Evolutionary conservation across 1,140 invertebrate genomes (phyloP).

Genomic region (Drosophila saltans): DNA sequence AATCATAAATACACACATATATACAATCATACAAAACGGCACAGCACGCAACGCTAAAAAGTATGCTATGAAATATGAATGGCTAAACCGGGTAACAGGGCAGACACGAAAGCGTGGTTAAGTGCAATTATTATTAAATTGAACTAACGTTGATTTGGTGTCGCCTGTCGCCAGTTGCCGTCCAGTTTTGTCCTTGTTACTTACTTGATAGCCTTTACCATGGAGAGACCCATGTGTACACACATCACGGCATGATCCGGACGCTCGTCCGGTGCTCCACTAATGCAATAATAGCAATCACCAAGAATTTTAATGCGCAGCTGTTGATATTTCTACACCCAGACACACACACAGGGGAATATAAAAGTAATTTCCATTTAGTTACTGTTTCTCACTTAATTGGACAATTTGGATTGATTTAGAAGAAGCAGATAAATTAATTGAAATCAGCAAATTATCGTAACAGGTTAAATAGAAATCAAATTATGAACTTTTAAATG

Average conservation of each 20-base stretch:
- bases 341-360: not conserved
- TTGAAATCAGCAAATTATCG: constrained; percentile 1
- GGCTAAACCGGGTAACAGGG: constrained; percentile 9
- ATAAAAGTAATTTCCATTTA: constrained; percentile 16
- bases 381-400: constrained; percentile 1
- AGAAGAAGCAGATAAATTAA: not conserved
- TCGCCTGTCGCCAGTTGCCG: constrained; percentile 17
- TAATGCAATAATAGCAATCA: constrained; percentile 98
- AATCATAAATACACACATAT: not conserved
- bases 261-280: constrained; percentile 93
- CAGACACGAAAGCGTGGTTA: constrained; percentile 55
- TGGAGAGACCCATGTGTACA: constrained; percentile 97
- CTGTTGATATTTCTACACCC: constrained; percentile 93
- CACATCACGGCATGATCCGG: constrained; percentile 96
- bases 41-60: constrained; percentile 32
- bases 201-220: constrained; percentile 98
- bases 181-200: constrained; percentile 72
- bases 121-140: constrained; percentile 78
- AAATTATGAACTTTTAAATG: not conserved
- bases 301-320: constrained; percentile 97
- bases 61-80: constrained; percentile 8
- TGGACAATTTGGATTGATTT: constrained; percentile 19
- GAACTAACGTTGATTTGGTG: constrained; percentile 74
- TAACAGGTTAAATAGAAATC: not conserved
- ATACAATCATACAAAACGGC: not conserved